These are phyloP conservation scores for Onychorhynchus coronatus DNA, from an alignment of 2,113 vertebrate species.

Conservation along the genomic window DNA sequence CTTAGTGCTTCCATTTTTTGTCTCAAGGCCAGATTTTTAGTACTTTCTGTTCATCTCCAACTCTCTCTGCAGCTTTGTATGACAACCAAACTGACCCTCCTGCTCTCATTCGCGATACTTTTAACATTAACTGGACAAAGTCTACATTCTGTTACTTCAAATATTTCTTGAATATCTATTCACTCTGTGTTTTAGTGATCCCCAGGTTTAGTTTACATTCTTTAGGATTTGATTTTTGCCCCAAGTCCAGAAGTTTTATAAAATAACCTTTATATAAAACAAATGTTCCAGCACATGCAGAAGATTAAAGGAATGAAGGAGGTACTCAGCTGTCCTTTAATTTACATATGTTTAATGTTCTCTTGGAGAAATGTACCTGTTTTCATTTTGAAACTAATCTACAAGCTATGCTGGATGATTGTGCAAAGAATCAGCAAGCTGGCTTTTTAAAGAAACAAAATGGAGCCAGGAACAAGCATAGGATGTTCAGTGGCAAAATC, in stretches of 20 bases:
- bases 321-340: neutral
- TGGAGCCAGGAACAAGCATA: neutral
- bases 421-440: neutral
- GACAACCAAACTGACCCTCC: slow-evolving; percentile 26
- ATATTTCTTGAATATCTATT: slow-evolving; percentile 22
- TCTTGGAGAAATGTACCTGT: neutral
- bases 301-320: slow-evolving; percentile 48
- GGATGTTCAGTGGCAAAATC: neutral
- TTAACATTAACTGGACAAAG: slow-evolving; percentile 33
- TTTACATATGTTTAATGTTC: slow-evolving; percentile 49
- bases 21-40: slow-evolving; percentile 31
- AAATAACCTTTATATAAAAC: slow-evolving; percentile 61
- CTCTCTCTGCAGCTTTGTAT: slow-evolving; percentile 30
- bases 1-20: slow-evolving; percentile 33
- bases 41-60: slow-evolving; percentile 22
- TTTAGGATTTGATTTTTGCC: slow-evolving; percentile 36
- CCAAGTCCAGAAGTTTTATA: slow-evolving; percentile 41
- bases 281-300: slow-evolving; percentile 39
- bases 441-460: slow-evolving; percentile 19
- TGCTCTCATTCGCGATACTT: slow-evolving; percentile 39
- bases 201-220: slow-evolving; percentile 43
- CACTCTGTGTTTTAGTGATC: neutral
- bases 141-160: slow-evolving; percentile 10
- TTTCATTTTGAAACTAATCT: slow-evolving; percentile 42
- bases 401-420: neutral